A percentile compares a stretch with the other conserved stretches of the same genome.
Evolutionary conservation across 2,888 invertebrate genomes (phyloP).

Genomic region (Acronicta aceris): DNA sequence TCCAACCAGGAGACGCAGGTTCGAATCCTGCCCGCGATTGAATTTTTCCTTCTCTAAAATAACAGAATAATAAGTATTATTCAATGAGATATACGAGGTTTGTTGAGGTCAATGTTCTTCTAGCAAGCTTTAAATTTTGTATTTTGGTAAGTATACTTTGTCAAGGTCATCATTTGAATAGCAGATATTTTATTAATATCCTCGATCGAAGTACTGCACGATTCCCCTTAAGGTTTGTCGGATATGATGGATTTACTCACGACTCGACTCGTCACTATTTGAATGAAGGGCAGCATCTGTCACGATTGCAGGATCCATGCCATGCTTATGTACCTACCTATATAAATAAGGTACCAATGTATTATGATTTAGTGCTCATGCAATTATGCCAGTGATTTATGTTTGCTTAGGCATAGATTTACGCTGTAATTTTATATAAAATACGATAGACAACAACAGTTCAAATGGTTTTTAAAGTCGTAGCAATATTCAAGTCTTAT

Average conservation of each 20-base stretch:
- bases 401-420: neutral
- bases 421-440: no score
- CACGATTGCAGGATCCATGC: slow-evolving; percentile 28
- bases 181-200: slow-evolving; percentile 18
- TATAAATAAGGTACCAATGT: no score
- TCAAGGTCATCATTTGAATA: no score
- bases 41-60: no score
- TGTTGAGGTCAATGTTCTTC: slow-evolving; percentile 5
- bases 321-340: neutral
- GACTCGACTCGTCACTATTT: slow-evolving; percentile 38
- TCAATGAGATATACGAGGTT: slow-evolving; percentile 5
- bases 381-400: neutral
- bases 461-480: no score
- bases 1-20: no score
- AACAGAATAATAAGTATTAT: slow-evolving; percentile 24
- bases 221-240: slow-evolving; percentile 30
- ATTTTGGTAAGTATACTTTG: no score
- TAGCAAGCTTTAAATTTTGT: no score
- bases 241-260: slow-evolving; percentile 42
- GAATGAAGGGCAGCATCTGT: slow-evolving; percentile 31
- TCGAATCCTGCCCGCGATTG: no score
- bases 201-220: slow-evolving; percentile 31
- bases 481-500: no score
- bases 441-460: no score
- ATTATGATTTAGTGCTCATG: neutral